Conservation (phyloP, 2,113 vertebrate species). For the Ia io region DNA sequence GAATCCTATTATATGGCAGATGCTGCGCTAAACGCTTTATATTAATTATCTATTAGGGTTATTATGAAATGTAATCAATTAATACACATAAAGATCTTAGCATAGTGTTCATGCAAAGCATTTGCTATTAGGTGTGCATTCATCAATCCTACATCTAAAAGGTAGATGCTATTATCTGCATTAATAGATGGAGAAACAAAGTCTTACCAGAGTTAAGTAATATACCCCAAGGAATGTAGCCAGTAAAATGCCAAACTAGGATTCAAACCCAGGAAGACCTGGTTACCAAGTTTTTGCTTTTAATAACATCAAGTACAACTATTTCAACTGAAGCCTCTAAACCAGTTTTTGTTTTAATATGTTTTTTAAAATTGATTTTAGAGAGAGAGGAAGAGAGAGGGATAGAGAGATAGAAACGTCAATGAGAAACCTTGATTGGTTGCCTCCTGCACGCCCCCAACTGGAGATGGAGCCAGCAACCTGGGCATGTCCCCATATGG, state of each 20-base stretch:
- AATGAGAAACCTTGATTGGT: no score
- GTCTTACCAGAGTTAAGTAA: not conserved
- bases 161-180: not conserved
- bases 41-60: not conserved
- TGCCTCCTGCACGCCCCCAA: no score
- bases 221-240: not conserved
- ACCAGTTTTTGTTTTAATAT: not conserved
- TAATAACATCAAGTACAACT: not conserved
- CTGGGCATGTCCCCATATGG: no score
- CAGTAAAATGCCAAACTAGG: not conserved
- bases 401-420: no score
- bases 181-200: not conserved
- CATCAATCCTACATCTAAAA: not conserved
- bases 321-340: not conserved
- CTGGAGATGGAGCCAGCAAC: no score
- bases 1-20: not conserved
- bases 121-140: not conserved
- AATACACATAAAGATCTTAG: not conserved
- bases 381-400: no score
- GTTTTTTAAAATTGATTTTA: no score
- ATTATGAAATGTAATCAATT: constrained; percentile 30
- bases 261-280: not conserved
- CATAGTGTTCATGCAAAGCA: not conserved
- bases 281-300: not conserved
- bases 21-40: not conserved